Base-by-base conservation (phyloP, 2,113 vertebrate species). In the Tupaia chinensis region DNA sequence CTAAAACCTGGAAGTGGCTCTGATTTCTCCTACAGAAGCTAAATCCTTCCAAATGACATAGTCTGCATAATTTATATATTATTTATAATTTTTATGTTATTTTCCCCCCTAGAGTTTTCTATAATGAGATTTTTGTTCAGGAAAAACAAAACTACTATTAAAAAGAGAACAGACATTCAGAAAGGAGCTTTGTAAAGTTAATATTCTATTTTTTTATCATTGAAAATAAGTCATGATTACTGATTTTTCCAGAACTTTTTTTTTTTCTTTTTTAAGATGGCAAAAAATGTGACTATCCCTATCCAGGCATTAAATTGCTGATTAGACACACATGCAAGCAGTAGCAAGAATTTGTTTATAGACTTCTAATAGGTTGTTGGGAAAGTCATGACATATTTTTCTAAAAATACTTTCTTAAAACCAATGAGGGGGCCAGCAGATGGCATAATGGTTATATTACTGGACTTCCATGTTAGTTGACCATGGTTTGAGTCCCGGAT, bases 91-190 rank as follows among this genome's bases (percentile, higher is more conserved):
- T 66, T 82, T 16, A 34, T 82, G 34, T 53, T n/a, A 23, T 76
- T 79, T 82, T 83, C 89, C 77, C 54, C 76, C 87, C 65, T 34
- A 76, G 74, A 70, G 76, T 86, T 70, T 76, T 82, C 90, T 72
- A 66, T 16, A 79, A 32, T 84, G 23, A 65, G 15, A 56, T n/a
- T 72, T 94, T 85, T 89, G 86, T 86, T 92, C 34, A 85, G 32
- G 44, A 83, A 83, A 84, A 79, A 79, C 25, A 61, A 88, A 73
- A 91, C 14, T 56, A 79, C 80, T 63, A 53, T 56, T 92, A 60
- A 72, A 70, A 90, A 77, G 20, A 82, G 65, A 79, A 68, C 17
- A 34, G 20, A 58, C 14, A 8, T 58, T 89, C 34, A 86, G 34
- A 86, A 69, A 89, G 54, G 15, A 56, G 16, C 23, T 73, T 53